Evolutionary conservation across 1,140 invertebrate species (phyloP), one percentile per base, ranked within the genome.

Genomic region (Drosophila chauvacae): DNA sequence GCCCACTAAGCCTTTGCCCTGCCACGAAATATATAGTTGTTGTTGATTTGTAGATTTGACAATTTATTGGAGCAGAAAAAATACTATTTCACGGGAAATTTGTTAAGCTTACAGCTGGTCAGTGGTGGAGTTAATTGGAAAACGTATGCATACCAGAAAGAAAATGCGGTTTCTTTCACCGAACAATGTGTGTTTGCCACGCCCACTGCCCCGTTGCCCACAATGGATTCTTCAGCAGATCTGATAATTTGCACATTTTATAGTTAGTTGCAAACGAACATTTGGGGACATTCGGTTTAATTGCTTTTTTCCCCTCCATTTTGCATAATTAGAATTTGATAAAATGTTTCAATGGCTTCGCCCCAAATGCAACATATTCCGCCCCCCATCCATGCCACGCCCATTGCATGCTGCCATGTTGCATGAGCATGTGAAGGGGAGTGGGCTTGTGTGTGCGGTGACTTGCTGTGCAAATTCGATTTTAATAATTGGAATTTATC

Each of bases 401-500:
- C 74, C 74, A 70, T 77, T 77, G 74, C 64, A 77, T 74, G 71
- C 70, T 64, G 51, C 35, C 42, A 41, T 33, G 56, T 57, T 71
- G 51, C 48, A 39, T 33, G 26, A 55, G 33, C 26, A 26, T 35
- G 47, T 16, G 23, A 5, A 13, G n/a, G 30, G 28, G 50, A 4
- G 26, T 20, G 51, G 14, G 18, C n/a, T 35, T 37, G 35, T 56
- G 35, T 56, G 10, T 56, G 20, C 5, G 53, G 30, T 44, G 64
- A 69, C 48, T 77, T 63, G 58, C 68, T 75, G 59, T 79, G 78
- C 71, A 90, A 88, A 85, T 88, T 88, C 70, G 81, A 88, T 88
- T 88, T 88, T 88, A 90, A 90, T 90, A 76, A 84, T 88, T 81
- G 64, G 53, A 85, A 86, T 86, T 86, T 87, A 87, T 82, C 83